phyloP scores from a whole-genome alignment of 2,797 vertebrate genomes.

The Rhadinocentrus ornatus region DNA sequence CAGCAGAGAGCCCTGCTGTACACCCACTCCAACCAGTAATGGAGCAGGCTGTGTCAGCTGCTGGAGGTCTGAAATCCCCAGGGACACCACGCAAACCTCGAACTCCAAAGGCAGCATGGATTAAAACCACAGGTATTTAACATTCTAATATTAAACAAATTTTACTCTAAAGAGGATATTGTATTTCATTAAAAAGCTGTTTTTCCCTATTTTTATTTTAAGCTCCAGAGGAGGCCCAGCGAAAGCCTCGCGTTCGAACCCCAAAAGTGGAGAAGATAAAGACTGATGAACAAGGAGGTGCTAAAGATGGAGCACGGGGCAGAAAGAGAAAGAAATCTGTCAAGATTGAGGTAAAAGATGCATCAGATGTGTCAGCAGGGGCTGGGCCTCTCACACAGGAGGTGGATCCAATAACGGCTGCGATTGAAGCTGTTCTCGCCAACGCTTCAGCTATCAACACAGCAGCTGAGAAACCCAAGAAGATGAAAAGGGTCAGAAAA shows the following conservation, averaged over 20 bases:
- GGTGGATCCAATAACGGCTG: constrained; percentile 67
- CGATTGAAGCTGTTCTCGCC: constrained; percentile 72
- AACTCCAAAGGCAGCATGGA: constrained; percentile 66
- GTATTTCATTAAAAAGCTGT: background rate
- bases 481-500: constrained; percentile 73
- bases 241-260: constrained; percentile 65
- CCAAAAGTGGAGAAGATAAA: constrained; percentile 67
- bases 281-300: constrained; percentile 28
- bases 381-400: constrained; percentile 47
- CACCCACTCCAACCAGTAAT: constrained; percentile 66
- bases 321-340: constrained; percentile 73
- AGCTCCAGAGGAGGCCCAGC: constrained; percentile 55
- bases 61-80: constrained; percentile 58
- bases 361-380: constrained; percentile 29
- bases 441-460: constrained; percentile 45
- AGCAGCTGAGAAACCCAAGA: constrained; percentile 67
- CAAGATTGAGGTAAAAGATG: constrained; percentile 57
- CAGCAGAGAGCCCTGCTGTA: constrained; percentile 63
- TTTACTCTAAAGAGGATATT: background rate
- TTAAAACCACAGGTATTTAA: constrained; percentile 64
- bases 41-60: constrained; percentile 40
- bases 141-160: constrained; percentile 2
- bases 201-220: constrained; percentile 3
- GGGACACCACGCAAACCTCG: constrained; percentile 78
- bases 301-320: constrained; percentile 51